phyloP scores from a whole-genome alignment of 1,140 invertebrate genomes.

The Drosophila ercepeae region DNA sequence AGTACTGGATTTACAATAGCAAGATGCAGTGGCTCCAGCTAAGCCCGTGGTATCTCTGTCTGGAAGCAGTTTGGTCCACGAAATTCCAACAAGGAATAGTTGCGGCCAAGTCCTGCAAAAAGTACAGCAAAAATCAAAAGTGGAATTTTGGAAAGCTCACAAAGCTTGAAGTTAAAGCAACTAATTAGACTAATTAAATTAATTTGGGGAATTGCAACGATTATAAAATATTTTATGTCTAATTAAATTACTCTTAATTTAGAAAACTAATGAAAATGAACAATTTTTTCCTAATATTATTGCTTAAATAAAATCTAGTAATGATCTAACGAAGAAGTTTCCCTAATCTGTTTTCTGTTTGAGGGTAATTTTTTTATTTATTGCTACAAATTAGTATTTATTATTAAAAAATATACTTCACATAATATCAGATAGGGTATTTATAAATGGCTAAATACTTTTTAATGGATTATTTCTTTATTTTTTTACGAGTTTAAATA shows the following conservation, averaged over 20 bases:
- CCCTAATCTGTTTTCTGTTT: too few species aligned
- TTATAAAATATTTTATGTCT: too few species aligned
- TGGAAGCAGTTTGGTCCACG: background rate
- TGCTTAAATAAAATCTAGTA: too few species aligned
- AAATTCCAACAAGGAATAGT: background rate
- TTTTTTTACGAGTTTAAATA: background rate
- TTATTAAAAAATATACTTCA: background rate
- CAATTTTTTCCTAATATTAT: too few species aligned
- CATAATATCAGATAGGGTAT: background rate
- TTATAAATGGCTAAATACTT: background rate
- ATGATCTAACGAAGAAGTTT: too few species aligned
- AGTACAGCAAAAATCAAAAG: background rate
- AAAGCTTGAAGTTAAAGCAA: background rate
- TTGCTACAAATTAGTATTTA: too few species aligned
- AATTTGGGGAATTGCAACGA: too few species aligned
- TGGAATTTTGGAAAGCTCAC: background rate
- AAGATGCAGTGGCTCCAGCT: slow-evolving; percentile 89
- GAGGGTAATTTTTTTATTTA: too few species aligned
- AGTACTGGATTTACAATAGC: slow-evolving; percentile 90
- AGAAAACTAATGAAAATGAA: too few species aligned
- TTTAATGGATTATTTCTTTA: background rate
- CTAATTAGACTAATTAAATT: background rate
- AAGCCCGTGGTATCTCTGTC: slow-evolving; percentile 88
- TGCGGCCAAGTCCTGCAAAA: background rate
- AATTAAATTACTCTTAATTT: too few species aligned